phyloP scores from a whole-genome alignment of 2,797 vertebrate species.

The Loris lydekkerianus region DNA sequence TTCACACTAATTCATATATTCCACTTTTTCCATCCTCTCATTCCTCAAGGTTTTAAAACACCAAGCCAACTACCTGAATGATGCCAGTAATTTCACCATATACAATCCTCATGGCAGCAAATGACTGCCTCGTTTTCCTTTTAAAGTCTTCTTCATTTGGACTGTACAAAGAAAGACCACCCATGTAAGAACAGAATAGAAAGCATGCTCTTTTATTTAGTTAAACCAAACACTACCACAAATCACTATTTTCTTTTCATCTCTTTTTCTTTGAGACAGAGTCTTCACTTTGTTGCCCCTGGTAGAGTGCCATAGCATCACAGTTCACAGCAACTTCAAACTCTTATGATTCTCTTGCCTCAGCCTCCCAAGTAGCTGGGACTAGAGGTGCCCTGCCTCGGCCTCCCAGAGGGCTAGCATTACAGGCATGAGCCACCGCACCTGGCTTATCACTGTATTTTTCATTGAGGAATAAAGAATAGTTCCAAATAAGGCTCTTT shows the following conservation, averaged over 20 bases:
- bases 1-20: neutral
- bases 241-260: neutral
- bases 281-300: too few relatives aligned
- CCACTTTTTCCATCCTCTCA: neutral
- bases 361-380: too few relatives aligned
- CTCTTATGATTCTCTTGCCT: too few relatives aligned
- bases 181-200: neutral
- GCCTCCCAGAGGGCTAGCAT: too few relatives aligned
- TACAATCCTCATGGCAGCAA: neutral
- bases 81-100: constrained; percentile 29
- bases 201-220: constrained; percentile 23
- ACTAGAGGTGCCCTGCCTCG: too few relatives aligned
- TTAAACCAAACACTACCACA: neutral
- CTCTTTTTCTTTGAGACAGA: too few relatives aligned
- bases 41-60: constrained; percentile 34
- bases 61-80: neutral
- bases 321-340: too few relatives aligned
- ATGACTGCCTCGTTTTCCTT: constrained; percentile 13
- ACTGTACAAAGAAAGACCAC: neutral
- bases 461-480: neutral
- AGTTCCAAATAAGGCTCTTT: constrained; percentile 41
- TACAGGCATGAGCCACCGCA: too few relatives aligned
- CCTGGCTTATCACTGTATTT: neutral
- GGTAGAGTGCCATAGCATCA: too few relatives aligned
- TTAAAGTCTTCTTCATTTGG: constrained; percentile 24